Base-by-base conservation (phyloP, 2,113 vertebrate genomes). In the Crotalus tigris region DNA sequence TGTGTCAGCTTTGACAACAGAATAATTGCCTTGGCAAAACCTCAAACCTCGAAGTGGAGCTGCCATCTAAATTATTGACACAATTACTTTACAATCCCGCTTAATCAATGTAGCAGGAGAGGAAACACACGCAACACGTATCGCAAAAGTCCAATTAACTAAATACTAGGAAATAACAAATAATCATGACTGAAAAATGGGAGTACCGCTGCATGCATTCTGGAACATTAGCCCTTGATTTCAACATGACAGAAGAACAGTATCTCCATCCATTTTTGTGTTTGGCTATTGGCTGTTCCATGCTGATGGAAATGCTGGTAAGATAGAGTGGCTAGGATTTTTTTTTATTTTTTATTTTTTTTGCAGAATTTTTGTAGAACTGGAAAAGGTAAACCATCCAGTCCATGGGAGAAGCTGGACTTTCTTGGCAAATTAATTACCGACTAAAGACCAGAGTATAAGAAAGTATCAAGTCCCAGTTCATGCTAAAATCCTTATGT, bases 81-180 rank as follows among this genome's bases (percentile, higher is more conserved):
- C 93, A 96, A 95, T 96, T 96, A 92, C 75, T 81, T 81, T 81
- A 44, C 13, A 44, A 44, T 23, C 75, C 17, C 4, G 19, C 33
- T 81, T 81, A 81, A 81, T 33, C 33, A 44, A 81, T 1, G 75
- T 21, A 81, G 33, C 33, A 81, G 33, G 33, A 44, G 75, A 44
- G 33, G 75, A 81, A 49, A 87, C 46, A 96, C 95, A 88, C 23
- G 24, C 24, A 46, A 54, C 11, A n/a, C 29, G 4, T 49, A 97
- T 97, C 95, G 94, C 96, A 97, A 97, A 96, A 94, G 95, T 94
- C 94, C 96, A 97, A 96, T 97, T 97, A 97, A 95, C 94, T 95
- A 97, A 97, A 96, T 95, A 96, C 93, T 97, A 94, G 92, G 92
- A 96, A 96, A 94, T 95, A 97, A 97, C 94, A 44, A 81, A 81